Base-by-base conservation (phyloP, 2,888 invertebrate species). In the Spilosoma lubricipeda region DNA sequence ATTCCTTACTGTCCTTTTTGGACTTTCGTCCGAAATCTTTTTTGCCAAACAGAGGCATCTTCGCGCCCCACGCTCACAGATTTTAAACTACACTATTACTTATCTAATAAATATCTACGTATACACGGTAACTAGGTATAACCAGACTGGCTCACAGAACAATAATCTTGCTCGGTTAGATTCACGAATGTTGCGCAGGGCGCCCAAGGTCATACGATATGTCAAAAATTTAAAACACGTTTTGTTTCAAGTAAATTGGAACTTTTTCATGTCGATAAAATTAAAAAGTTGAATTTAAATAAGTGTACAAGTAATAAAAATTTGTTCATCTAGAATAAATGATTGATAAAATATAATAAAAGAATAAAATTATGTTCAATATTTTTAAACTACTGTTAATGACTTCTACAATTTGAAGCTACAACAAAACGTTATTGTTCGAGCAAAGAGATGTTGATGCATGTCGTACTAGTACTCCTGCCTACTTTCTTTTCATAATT, bases 41-140 rank as follows among this genome's bases (percentile, higher is more conserved):
- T 96, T 98, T 98, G 87, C 98, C 98, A 96, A 98, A 98, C 87
- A 98, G 97, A 95, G 98, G 98, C 98, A 98, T 98, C 94, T 96
- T 97, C 81, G 88, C 89, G 90, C 92, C 92, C 88, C 92, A 88
- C 90, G 88, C 89, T 91, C 89, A 86, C 86, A 87, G 85, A 83
- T 87, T 87, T 86, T 84, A 76, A 84, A 86, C 88, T 91, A 87
- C 85, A 88, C 90, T 90, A 91, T 86, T 86, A 88, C 86, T 87
- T 88, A 86, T 81, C 85, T 84, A 87, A 87, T 85, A 86, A 88
- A 88, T 90, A 88, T 86, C 90, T 91, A 91, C 89, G 90, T 90
- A 90, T 82, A 90, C 90, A 91, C 88, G 87, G 89, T 87, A 88
- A 88, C 88, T 86, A 81, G 76, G 88, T 88, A 89, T 83, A 87